Base-by-base conservation (phyloP, 1,140 invertebrate species). In the Hyposmocoma kahamanoa region DNA sequence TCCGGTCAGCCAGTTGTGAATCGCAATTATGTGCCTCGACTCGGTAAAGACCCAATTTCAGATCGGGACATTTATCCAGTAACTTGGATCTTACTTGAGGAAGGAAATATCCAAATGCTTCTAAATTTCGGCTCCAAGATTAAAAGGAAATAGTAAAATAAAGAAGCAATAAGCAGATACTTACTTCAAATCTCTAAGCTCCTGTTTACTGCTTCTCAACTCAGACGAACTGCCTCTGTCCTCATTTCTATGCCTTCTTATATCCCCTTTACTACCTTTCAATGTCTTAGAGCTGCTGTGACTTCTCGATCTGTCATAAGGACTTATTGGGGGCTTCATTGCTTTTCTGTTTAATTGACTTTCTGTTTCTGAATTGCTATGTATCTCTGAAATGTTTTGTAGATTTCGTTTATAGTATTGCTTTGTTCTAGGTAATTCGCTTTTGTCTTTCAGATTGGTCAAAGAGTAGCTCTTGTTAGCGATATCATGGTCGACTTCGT, bases 311-410 rank as follows among this genome's bases (percentile, higher is more conserved):
- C 82, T 67, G 3, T 83, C 82, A 18, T 85, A 83, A 0, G 86
- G 86, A 50, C 83, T 86, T 28, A 86, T 84, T 0, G 86, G 86
- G 0, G 86, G 86, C 43, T 87, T 86, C 11, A 50, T 42, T 20
- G 57, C 47, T 20, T 68, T 73, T 34, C 75, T 76, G 21, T 70
- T 74, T 32, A 83, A 66, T 20, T 81, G 75, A 48, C 74, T 86
- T 36, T 82, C 82, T 13, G 52, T 79, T 51, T 83, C 78, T 6
- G 76, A 84, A 62, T 83, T 89, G 57, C 79, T 87, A 22, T 78
- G 76, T 4, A 83, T 89, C 69, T 90, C 82, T 3, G 89, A 87
- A 61, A 89, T 87, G 67, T 90, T 88, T 42, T 90, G 85, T 19
- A 90, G 74, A 68, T 90, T 86, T 49, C 86, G 71, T 41, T 85